These are phyloP conservation scores for Acheta domesticus DNA, from an alignment of 2,888 invertebrate species.

Conservation along the genomic window DNA sequence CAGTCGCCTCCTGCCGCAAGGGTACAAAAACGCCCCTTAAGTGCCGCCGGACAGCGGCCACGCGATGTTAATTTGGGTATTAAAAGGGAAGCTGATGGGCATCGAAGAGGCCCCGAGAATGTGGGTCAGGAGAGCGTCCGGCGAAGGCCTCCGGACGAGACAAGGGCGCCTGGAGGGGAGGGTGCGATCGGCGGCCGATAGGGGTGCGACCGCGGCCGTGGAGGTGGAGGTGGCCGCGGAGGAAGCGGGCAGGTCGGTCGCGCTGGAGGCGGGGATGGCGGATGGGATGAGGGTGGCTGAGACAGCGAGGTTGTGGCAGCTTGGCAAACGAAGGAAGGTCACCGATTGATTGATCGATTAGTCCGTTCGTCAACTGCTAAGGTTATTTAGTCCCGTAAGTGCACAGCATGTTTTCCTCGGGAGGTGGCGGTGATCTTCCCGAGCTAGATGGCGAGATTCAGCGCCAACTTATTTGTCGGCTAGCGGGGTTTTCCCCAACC, in stretches of 20 bases:
- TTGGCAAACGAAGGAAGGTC: too few species aligned
- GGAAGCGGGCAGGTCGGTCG: neutral
- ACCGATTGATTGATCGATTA: too few species aligned
- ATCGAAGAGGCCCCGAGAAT: neutral
- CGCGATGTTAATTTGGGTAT: slow-evolving; percentile 18
- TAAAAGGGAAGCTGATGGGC: neutral
- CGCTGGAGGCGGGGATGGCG: too few species aligned
- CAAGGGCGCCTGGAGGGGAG: neutral
- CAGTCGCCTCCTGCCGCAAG: neutral
- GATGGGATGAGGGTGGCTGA: too few species aligned
- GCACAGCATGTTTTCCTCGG: too few species aligned
- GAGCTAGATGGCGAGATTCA: too few species aligned
- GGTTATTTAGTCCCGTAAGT: too few species aligned
- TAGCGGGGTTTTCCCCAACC: too few species aligned
- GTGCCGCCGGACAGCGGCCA: slow-evolving; percentile 18
- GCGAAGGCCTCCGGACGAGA: neutral
- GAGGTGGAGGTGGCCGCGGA: neutral
- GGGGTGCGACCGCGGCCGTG: neutral
- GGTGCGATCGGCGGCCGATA: neutral
- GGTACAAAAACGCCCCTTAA: neutral
- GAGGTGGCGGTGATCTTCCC: too few species aligned
- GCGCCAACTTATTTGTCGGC: too few species aligned
- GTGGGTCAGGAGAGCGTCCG: neutral
- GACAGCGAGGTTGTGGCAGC: too few species aligned
- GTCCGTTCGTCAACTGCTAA: too few species aligned